A percentile compares a stretch with the other conserved stretches of the same genome.
Evolutionary conservation across 2,888 invertebrate genomes (phyloP).

Genomic region (Drosophila anomalipes): DNA sequence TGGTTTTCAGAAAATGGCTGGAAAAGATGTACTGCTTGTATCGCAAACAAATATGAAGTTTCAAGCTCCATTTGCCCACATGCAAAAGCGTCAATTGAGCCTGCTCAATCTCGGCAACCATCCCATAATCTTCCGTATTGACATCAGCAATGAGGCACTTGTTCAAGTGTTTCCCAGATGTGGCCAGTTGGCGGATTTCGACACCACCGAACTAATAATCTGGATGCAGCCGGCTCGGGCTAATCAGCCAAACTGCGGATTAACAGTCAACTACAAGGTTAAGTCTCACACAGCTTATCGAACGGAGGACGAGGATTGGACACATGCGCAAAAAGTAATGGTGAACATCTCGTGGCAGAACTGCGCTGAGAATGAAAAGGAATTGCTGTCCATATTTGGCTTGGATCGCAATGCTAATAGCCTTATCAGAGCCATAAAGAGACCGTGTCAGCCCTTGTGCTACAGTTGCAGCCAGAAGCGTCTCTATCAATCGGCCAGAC

Average conservation of each 20-base stretch:
- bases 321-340: not conserved
- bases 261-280: conserved; percentile 15
- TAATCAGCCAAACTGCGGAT: not conserved
- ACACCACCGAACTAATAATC: conserved; percentile 50
- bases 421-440: not conserved
- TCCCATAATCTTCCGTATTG: conserved; percentile 24
- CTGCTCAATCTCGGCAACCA: conserved; percentile 38
- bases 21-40: conserved; percentile 30
- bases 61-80: conserved; percentile 24
- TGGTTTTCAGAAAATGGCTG: conserved; percentile 21
- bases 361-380: not conserved
- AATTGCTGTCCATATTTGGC: not conserved
- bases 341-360: conserved; percentile 24
- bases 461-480: conserved; percentile 9
- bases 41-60: conserved; percentile 36
- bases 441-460: conserved; percentile 17
- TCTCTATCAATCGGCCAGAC: too few relatives aligned
- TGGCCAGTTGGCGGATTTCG: conserved; percentile 30
- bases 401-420: not conserved
- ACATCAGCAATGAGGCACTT: not conserved
- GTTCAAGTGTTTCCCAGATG: not conserved
- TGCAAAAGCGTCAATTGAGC: conserved; percentile 44
- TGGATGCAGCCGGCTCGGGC: conserved; percentile 6
- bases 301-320: not conserved
- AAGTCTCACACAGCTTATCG: not conserved